Evolutionary conservation across 2,113 vertebrate genomes (phyloP), one percentile per base, ranked within the genome.

Genomic region (Megaceryle maxima): DNA sequence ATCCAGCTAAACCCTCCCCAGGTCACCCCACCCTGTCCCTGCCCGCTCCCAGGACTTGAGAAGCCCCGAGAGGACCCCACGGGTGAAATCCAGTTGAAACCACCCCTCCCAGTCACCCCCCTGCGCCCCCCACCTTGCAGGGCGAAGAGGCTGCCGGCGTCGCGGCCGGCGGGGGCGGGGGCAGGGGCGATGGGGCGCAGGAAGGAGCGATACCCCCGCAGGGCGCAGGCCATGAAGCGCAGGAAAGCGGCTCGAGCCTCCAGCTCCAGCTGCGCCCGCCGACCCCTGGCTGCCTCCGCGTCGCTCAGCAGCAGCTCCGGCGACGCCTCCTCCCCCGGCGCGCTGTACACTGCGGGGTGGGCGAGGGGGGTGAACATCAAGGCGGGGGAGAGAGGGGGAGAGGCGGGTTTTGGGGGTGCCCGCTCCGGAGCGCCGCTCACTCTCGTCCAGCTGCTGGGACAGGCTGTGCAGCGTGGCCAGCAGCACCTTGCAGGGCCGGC

Each of bases 231-330:
- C 99, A 99, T 99, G 98, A 99, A 99, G 87, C 98, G 98, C 26
- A 99, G 98, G 64, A 99, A 99, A 1, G 98, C 98, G 26, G 99
- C 99, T 90, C 99, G 98, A 15, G 99, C 99, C 94, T 99, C 99
- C 48, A 99, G 97, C 96, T 99, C 99, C 97, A 99, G 97, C 98
- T 99, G 99, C 50, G 98, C 99, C 96, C 99, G 98, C 2, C 99
- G 98, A 5, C 99, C 97, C 6, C 99, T 99, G 51, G 99, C 99
- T 13, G 99, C 98, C 68, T 99, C 99, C 1, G 98, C 99, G 77
- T 99, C 99, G 0, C 99, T 99, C 89, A 99, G 97, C 96, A 99
- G 97, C 96, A 99, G 99, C 96, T 99, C 99, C 97, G 99, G 91
- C 0, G 99, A 99, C 0, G 98, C 99, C 93, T 99, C 99, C 92